Base-by-base conservation (phyloP, 1,140 invertebrate genomes). In the Diabrotica undecimpunctata region DNA sequence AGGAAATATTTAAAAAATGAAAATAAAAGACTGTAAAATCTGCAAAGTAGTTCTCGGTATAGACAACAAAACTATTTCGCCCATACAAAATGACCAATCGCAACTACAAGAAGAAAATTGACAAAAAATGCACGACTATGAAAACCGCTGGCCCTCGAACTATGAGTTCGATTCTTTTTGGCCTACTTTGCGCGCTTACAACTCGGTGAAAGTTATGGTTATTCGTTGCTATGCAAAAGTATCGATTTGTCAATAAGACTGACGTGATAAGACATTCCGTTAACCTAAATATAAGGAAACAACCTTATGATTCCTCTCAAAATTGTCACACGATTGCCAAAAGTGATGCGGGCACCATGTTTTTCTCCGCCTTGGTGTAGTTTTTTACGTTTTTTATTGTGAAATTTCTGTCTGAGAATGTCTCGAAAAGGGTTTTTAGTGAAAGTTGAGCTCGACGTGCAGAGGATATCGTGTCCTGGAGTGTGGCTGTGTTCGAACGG, bases 401-500 rank as follows among this genome's bases (percentile, higher is more conserved):
- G 25, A 25, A 25, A 25, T 25, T 25, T 25, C 4, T 25, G 25
- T 25, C 25, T 4, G 25, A 64, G 12, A 57, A 64, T 64, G 62
- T 64, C 50, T 7, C 51, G 69, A 41, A 77, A 76, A 73, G 69
- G 71, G 35, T 75, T 77, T 58, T 60, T 71, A 57, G 70, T 77
- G 8, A 72, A 75, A 72, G 72, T 78, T 25, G 76, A 78, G 65
- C 54, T 79, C n/a, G 67, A 74, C 39, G 51, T 79, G 14, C 72
- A 75, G 70, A 72, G 75, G 65, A 74, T 90, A 36, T 86, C 86
- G 66, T 90, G 88, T 80, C 89, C 89, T 8, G 89, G 89, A 38
- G 88, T 90, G 37, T 90, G 88, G 86, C 70, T 90, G 2, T 90
- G 88, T 78, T 85, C 87, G 60, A 88, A 86, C 78, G 89, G 88